These are phyloP conservation scores for Hirtodrosophila trivittata DNA, from an alignment of 2,888 invertebrate genomes.

Conservation along the genomic window DNA sequence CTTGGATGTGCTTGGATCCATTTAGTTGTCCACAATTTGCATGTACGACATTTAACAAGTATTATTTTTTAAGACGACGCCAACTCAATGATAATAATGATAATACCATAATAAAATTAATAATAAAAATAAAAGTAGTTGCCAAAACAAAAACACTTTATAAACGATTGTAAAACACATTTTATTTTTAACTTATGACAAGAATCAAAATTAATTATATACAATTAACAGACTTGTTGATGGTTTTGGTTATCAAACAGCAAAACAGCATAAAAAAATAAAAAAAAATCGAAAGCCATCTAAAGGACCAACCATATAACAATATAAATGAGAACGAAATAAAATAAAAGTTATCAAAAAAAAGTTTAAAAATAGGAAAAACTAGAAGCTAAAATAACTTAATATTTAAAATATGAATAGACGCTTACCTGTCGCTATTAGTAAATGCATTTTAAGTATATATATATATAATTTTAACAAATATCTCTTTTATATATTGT, in stretches of 20 bases:
- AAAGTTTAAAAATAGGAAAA: slow-evolving; percentile 13
- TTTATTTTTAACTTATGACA: slow-evolving; percentile 43
- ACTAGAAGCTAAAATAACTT: slow-evolving; percentile 27
- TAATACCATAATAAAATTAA: slow-evolving; percentile 1
- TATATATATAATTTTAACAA: slow-evolving; percentile 38
- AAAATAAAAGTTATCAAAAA: slow-evolving; percentile 7
- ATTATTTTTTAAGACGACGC: not conserved
- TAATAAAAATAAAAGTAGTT: not conserved
- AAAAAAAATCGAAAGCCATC: slow-evolving; percentile 5
- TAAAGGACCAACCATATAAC: slow-evolving; percentile 20
- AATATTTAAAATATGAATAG: slow-evolving; percentile 18
- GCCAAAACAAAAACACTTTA: slow-evolving; percentile 13
- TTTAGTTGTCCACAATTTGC: not conserved
- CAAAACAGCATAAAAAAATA: slow-evolving; percentile 1
- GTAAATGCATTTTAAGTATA: slow-evolving; percentile 43
- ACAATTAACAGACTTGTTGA: slow-evolving; percentile 35
- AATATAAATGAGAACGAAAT: slow-evolving; percentile 25
- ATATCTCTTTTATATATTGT: slow-evolving; percentile 34
- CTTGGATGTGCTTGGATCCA: slow-evolving; percentile 10
- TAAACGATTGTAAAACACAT: slow-evolving; percentile 29
- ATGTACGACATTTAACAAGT: slow-evolving; percentile 15
- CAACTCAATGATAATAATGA: not conserved
- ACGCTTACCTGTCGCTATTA: slow-evolving; percentile 28
- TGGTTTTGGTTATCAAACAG: slow-evolving; percentile 16
- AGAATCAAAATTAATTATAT: slow-evolving; percentile 37